Evolutionary conservation across 2,888 invertebrate genomes (phyloP).

Genomic region (Lasioglossum vierecki): DNA sequence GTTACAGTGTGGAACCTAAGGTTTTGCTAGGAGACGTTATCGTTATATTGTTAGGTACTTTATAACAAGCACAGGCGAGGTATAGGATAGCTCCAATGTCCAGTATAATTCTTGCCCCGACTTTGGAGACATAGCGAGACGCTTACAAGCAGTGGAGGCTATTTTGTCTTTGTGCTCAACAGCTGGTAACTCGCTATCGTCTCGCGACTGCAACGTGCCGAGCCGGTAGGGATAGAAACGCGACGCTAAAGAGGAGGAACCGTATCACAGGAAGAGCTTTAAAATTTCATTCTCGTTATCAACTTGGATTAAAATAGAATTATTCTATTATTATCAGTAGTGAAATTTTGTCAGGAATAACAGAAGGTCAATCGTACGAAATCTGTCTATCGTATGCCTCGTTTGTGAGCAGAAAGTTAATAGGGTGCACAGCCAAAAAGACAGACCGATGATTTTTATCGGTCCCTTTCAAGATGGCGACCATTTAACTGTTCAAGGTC

Average conservation of each 20-base stretch:
- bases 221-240: neutral
- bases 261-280: neutral
- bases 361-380: neutral
- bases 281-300: conserved; percentile 3
- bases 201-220: neutral
- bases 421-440: conserved; percentile 16
- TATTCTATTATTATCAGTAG: neutral
- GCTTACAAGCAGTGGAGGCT: neutral
- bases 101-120: neutral
- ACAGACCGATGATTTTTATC: conserved; percentile 31
- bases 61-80: conserved; percentile 12
- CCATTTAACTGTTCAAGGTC: conserved; percentile 19
- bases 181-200: neutral
- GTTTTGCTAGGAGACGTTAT: conserved; percentile 21
- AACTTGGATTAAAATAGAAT: neutral
- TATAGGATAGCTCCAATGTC: conserved; percentile 5
- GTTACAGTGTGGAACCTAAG: conserved; percentile 17
- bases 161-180: neutral
- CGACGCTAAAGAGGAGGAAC: neutral
- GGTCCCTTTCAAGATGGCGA: conserved; percentile 37
- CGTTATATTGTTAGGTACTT: conserved; percentile 36
- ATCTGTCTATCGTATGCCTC: conserved; percentile 9
- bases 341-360: conserved; percentile 1
- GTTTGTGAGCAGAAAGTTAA: conserved; percentile 12
- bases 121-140: neutral